These are phyloP conservation scores for Trachops cirrhosus DNA, from an alignment of 2,797 vertebrate species.

Conservation along the genomic window DNA sequence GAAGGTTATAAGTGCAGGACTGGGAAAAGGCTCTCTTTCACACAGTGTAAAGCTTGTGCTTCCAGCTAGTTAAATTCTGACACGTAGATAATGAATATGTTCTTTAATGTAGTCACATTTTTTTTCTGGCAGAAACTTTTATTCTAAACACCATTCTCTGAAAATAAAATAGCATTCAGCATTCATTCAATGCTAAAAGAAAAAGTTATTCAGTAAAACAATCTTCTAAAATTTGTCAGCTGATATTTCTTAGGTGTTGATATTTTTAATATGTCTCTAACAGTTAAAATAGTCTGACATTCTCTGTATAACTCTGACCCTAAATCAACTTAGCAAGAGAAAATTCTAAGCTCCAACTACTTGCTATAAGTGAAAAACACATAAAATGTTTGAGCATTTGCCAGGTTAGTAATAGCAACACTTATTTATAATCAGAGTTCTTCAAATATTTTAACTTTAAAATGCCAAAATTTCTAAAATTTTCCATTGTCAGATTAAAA, in stretches of 20 bases:
- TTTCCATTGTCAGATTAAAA: neutral
- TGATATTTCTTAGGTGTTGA: slow-evolving; percentile 42
- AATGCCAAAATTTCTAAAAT: slow-evolving; percentile 3
- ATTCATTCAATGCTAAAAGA: slow-evolving; percentile 38
- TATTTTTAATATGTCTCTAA: slow-evolving; percentile 33
- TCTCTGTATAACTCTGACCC: neutral
- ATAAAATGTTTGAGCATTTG: neutral
- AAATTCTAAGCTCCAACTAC: slow-evolving; percentile 36
- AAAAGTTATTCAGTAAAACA: slow-evolving; percentile 14
- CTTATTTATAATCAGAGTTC: neutral
- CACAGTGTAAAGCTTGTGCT: neutral
- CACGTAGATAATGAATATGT: slow-evolving; percentile 37
- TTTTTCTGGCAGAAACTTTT: neutral
- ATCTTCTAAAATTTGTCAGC: slow-evolving; percentile 45
- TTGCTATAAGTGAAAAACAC: neutral
- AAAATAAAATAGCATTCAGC: slow-evolving; percentile 45
- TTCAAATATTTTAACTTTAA: neutral
- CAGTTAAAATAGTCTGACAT: slow-evolving; percentile 49
- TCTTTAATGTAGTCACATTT: slow-evolving; percentile 35
- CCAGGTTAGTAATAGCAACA: neutral
- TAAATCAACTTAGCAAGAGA: neutral
- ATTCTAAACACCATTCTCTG: slow-evolving; percentile 23
- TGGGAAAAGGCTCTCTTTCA: slow-evolving; percentile 7
- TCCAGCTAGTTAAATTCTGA: slow-evolving; percentile 53
- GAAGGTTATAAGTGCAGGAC: slow-evolving; percentile 18